Conservation (phyloP, 2,888 invertebrate genomes). For the Acanthococcus lagerstroemiae region DNA sequence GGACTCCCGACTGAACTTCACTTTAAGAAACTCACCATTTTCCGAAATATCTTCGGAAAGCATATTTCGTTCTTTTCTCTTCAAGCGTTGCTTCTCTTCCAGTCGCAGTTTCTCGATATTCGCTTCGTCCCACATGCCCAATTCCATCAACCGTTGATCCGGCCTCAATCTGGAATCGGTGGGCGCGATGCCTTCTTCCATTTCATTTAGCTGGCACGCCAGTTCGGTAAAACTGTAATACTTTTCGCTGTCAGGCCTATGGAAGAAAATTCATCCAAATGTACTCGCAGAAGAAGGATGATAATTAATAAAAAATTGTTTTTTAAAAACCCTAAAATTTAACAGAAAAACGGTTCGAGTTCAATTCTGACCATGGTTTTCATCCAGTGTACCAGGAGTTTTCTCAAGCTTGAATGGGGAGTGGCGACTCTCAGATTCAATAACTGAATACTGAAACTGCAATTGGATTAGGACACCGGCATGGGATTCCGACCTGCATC, state of each 20-base stretch:
- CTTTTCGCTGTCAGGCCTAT: slow-evolving; percentile 53
- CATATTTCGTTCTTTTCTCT: slow-evolving; percentile 59
- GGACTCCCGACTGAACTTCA: not conserved
- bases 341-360: no score
- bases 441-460: no score
- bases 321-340: no score
- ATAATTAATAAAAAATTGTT: no score
- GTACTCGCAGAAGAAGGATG: no score
- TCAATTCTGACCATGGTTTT: no score
- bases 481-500: no score
- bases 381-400: no score
- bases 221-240: slow-evolving; percentile 92
- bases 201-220: slow-evolving; percentile 93
- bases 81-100: slow-evolving; percentile 90
- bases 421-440: no score
- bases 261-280: no score
- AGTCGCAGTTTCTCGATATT: slow-evolving; percentile 73
- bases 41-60: slow-evolving; percentile 63
- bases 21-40: slow-evolving; percentile 45
- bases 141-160: slow-evolving; percentile 96
- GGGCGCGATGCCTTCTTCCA: slow-evolving; percentile 82
- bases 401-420: no score
- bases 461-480: no score
- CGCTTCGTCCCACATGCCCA: slow-evolving; percentile 83
- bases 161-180: slow-evolving; percentile 88